Conservation (phyloP, 2,113 vertebrate species). For the Aramus guarauna region DNA sequence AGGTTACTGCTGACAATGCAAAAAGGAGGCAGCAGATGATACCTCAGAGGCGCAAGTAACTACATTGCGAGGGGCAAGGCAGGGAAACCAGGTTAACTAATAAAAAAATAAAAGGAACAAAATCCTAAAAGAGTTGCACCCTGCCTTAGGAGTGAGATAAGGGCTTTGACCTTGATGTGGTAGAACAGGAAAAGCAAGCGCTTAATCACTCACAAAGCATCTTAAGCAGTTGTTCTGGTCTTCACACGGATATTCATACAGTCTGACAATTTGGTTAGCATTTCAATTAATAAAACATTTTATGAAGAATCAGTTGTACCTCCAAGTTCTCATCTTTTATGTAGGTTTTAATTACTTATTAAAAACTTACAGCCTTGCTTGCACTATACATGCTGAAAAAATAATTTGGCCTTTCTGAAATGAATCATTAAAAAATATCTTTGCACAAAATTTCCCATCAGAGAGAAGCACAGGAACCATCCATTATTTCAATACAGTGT, state of each 20-base stretch:
- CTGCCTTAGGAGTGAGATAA: neutral
- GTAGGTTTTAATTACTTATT: slow-evolving; percentile 25
- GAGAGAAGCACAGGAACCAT: neutral
- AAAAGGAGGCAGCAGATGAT: neutral
- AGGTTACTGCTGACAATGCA: neutral
- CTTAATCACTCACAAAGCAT: neutral
- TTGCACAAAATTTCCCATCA: neutral
- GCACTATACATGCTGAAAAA: neutral
- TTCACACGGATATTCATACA: neutral
- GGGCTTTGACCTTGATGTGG: neutral
- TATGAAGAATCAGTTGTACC: neutral
- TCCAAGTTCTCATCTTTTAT: neutral
- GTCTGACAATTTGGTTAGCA: neutral
- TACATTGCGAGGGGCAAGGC: neutral
- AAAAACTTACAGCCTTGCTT: neutral
- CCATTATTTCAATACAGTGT: neutral
- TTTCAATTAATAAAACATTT: slow-evolving; percentile 39
- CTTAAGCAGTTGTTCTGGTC: neutral
- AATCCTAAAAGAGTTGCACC: neutral
- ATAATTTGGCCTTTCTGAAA: neutral
- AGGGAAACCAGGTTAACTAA: neutral
- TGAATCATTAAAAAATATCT: neutral
- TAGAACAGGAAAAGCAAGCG: neutral
- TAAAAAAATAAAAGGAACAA: neutral
- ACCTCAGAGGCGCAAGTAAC: neutral